Conservation (phyloP, 2,113 vertebrate species). For the Macrotus californicus region DNA sequence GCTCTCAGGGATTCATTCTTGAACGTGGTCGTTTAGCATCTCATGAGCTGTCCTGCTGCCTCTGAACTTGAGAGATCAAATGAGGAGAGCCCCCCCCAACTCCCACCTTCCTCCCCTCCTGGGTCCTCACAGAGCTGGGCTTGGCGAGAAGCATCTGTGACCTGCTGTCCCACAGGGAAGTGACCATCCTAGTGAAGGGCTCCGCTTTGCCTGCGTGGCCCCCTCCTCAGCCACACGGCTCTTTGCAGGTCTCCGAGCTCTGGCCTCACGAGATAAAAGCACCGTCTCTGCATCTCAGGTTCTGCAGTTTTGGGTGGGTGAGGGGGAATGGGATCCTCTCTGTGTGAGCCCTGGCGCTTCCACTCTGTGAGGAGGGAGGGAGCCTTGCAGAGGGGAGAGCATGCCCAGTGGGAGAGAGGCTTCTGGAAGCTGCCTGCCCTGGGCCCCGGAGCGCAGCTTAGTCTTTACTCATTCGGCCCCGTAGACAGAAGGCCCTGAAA, state of each 20-base stretch:
- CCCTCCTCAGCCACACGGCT: accelerated
- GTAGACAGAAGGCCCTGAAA: accelerated
- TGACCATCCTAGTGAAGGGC: accelerated
- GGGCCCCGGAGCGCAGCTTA: accelerated
- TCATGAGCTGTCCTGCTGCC: accelerated
- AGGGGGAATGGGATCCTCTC: neutral
- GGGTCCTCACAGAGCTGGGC: accelerated
- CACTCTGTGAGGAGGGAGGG: neutral
- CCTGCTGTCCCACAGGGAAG: too few relatives aligned
- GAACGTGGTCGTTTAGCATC: accelerated
- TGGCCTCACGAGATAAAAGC: accelerated
- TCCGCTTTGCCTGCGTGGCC: accelerated
- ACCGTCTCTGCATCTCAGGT: accelerated
- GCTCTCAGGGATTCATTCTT: accelerated
- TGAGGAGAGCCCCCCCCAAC: neutral
- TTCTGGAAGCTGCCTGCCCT: neutral
- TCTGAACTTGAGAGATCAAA: neutral
- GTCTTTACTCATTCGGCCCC: neutral
- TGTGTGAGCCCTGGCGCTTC: accelerated
- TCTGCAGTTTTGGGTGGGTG: accelerated
- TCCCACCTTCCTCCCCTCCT: accelerated
- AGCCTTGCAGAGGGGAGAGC: neutral
- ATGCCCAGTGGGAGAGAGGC: too few relatives aligned
- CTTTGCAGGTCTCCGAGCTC: accelerated
- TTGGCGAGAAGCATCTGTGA: accelerated